Percentiles rank a stretch among this genome's conserved stretches.
phyloP scores from a whole-genome alignment of 2,888 invertebrate species.

The Amblyjoppa fuscipennis region DNA sequence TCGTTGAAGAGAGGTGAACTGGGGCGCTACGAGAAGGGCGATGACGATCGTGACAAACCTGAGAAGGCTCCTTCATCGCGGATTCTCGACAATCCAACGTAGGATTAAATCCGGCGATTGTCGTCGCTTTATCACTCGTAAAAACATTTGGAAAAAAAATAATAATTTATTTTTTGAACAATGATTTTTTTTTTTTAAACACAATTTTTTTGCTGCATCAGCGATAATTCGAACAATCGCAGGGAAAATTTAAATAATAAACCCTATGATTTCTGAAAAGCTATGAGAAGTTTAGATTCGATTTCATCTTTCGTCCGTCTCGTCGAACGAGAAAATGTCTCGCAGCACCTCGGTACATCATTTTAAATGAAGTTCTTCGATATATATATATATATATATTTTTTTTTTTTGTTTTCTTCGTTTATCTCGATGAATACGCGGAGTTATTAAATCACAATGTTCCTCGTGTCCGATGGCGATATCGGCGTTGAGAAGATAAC shows the following conservation, averaged over 20 bases:
- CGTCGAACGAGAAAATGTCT: neutral
- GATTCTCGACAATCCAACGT: conserved; percentile 45
- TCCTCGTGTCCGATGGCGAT: conserved; percentile 35
- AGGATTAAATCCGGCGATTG: neutral
- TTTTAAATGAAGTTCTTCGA: neutral
- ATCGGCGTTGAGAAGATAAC: conserved; percentile 31
- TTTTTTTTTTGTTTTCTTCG: conserved; percentile 6
- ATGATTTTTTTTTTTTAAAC: neutral
- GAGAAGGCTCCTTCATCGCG: conserved; percentile 52
- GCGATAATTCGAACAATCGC: neutral
- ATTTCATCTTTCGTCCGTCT: neutral
- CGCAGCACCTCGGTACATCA: neutral
- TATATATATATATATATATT: neutral
- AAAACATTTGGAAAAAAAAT: neutral
- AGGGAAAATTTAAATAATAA: neutral
- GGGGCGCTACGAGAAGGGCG: conserved; percentile 54
- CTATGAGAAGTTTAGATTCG: neutral
- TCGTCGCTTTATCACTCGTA: conserved; percentile 19
- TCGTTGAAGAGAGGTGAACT: conserved; percentile 58
- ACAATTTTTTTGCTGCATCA: neutral
- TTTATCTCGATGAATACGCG: conserved; percentile 17
- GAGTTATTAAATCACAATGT: conserved; percentile 25
- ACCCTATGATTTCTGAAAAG: neutral
- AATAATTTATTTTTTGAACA: neutral
- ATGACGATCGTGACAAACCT: conserved; percentile 52